Conservation (phyloP, 1,140 invertebrate genomes). For the Atta cephalotes region DNA sequence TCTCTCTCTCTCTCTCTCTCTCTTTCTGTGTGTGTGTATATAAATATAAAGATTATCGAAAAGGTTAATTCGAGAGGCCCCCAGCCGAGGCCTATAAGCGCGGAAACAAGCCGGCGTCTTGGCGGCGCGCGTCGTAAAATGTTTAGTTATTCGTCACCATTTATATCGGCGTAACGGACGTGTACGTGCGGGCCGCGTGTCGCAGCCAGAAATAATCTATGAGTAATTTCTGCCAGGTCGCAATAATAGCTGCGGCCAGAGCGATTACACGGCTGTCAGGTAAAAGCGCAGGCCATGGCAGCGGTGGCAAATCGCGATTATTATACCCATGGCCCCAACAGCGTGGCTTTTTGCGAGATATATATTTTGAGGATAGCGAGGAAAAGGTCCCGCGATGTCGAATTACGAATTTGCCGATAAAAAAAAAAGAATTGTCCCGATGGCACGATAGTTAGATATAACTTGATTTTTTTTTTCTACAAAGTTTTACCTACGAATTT, state of each 20-base stretch:
- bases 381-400: neutral
- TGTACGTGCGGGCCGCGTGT: conserved; percentile 60
- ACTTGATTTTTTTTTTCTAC: neutral
- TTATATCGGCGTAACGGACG: conserved; percentile 64
- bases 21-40: neutral
- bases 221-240: conserved; percentile 75
- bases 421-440: neutral
- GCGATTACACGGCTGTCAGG: conserved; percentile 65
- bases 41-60: conserved; percentile 9
- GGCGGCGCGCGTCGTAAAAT: conserved; percentile 68
- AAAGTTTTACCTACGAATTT: neutral
- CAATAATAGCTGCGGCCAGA: conserved; percentile 69
- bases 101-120: conserved; percentile 32
- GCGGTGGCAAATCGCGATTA: conserved; percentile 54
- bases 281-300: conserved; percentile 47
- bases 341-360: conserved; percentile 40
- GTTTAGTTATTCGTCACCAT: conserved; percentile 76
- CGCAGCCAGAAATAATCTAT: conserved; percentile 74
- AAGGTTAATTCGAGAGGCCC: conserved; percentile 13
- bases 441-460: neutral
- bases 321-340: conserved; percentile 19
- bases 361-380: conserved; percentile 2
- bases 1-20: no score
- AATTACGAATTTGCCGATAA: neutral
- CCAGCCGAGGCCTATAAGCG: neutral